phyloP scores from a whole-genome alignment of 1,140 invertebrate genomes.

The Eueides isabella region DNA sequence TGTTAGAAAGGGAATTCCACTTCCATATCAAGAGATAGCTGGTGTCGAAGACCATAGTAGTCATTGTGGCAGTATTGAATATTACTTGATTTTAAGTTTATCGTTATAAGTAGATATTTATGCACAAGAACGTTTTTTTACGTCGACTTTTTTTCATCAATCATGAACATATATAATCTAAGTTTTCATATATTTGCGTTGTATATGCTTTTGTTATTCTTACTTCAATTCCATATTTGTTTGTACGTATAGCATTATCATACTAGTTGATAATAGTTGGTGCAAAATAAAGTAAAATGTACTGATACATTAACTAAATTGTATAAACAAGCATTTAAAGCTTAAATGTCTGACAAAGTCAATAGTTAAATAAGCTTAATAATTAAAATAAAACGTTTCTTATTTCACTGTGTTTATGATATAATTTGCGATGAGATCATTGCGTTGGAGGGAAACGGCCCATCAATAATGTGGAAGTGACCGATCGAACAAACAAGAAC shows the following conservation, averaged over 20 bases:
- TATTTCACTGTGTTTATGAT: slow-evolving; percentile 49
- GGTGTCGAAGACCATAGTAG: slow-evolving; percentile 47
- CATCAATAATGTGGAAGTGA: slow-evolving; percentile 79
- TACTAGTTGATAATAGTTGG: slow-evolving; percentile 24
- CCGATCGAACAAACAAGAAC: slow-evolving; percentile 79
- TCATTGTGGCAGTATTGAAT: slow-evolving; percentile 42
- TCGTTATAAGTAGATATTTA: slow-evolving; percentile 31
- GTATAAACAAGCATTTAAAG: slow-evolving; percentile 49
- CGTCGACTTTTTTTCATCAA: too few species aligned
- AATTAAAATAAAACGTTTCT: slow-evolving; percentile 46
- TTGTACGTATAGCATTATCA: slow-evolving; percentile 12
- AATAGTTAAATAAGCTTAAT: slow-evolving; percentile 30
- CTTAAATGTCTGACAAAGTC: slow-evolving; percentile 43
- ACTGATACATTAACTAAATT: slow-evolving; percentile 49
- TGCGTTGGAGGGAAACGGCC: slow-evolving; percentile 58
- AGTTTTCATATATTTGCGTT: too few species aligned
- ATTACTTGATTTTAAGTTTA: slow-evolving; percentile 36
- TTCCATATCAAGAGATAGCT: slow-evolving; percentile 60
- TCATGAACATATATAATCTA: too few species aligned
- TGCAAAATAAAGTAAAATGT: slow-evolving; percentile 29
- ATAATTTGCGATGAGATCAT: slow-evolving; percentile 54
- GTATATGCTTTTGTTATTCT: too few species aligned
- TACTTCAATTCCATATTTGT: slow-evolving; percentile 12
- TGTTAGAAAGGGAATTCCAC: slow-evolving; percentile 62
- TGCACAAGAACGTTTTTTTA: too few species aligned